Evolutionary conservation across 1,140 invertebrate genomes (phyloP).

Genomic region (Drosophila lini): DNA sequence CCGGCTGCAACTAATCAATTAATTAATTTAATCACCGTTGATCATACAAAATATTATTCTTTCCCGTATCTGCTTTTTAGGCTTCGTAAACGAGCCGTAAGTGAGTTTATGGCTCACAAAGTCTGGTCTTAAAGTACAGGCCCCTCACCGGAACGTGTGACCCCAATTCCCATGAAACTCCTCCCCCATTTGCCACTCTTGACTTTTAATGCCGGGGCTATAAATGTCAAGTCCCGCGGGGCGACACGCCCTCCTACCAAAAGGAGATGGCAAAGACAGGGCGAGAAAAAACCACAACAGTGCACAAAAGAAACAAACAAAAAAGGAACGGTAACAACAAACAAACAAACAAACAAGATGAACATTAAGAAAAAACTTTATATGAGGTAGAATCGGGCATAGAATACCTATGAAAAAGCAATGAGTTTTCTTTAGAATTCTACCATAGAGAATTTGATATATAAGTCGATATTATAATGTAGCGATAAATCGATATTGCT

Average conservation of each 20-base stretch:
- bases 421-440: too few species aligned
- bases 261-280: conserved; percentile 43
- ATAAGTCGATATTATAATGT: neutral
- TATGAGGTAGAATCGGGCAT: neutral
- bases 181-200: conserved; percentile 52
- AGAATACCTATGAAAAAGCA: neutral
- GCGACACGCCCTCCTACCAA: conserved; percentile 14
- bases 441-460: too few species aligned
- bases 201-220: conserved; percentile 62
- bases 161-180: conserved; percentile 28
- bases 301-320: conserved; percentile 34
- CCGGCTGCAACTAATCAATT: neutral
- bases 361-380: conserved; percentile 4
- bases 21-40: conserved; percentile 17
- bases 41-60: conserved; percentile 12
- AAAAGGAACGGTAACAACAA: conserved; percentile 8
- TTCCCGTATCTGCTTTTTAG: conserved; percentile 1
- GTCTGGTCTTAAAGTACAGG: conserved; percentile 25
- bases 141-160: conserved; percentile 27
- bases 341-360: conserved; percentile 24
- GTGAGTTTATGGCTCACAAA: conserved; percentile 36
- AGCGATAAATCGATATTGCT: neutral
- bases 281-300: conserved; percentile 34
- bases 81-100: conserved; percentile 26
- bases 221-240: conserved; percentile 61